Conservation (phyloP, 2,797 vertebrate genomes). For the Myotis myotis region DNA sequence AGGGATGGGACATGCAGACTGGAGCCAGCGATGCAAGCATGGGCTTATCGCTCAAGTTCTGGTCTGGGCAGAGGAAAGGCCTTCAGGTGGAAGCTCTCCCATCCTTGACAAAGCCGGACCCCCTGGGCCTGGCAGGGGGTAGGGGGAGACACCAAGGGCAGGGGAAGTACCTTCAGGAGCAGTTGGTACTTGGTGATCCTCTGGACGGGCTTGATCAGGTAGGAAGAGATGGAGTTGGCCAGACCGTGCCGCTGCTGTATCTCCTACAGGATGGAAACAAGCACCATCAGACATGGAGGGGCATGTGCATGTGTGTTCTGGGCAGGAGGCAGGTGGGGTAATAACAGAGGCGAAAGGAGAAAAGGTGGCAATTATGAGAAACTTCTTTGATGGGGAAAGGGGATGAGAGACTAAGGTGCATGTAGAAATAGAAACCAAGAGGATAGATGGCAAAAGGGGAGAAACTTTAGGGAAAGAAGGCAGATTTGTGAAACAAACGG, state of each 20-base stretch:
- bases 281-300: slow-evolving; percentile 53
- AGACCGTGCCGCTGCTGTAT: slow-evolving; percentile 96
- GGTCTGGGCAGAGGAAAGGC: neutral
- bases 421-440: neutral
- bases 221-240: slow-evolving; percentile 98
- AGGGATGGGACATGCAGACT: neutral
- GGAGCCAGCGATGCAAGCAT: neutral
- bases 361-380: neutral
- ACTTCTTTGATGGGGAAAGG: neutral
- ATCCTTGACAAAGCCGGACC: neutral
- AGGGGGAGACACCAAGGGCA: neutral
- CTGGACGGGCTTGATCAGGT: slow-evolving; percentile 99
- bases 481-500: neutral
- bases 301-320: neutral
- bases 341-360: neutral
- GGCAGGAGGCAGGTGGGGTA: neutral
- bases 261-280: slow-evolving; percentile 86
- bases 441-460: neutral
- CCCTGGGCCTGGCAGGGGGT: too few species aligned
- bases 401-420: neutral
- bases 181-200: slow-evolving; percentile 99
- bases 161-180: slow-evolving; percentile 92
- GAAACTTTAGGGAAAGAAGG: neutral
- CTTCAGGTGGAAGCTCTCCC: neutral
- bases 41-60: neutral